phyloP scores from a whole-genome alignment of 2,113 vertebrate genomes.

The Oncorhynchus gorbuscha region DNA sequence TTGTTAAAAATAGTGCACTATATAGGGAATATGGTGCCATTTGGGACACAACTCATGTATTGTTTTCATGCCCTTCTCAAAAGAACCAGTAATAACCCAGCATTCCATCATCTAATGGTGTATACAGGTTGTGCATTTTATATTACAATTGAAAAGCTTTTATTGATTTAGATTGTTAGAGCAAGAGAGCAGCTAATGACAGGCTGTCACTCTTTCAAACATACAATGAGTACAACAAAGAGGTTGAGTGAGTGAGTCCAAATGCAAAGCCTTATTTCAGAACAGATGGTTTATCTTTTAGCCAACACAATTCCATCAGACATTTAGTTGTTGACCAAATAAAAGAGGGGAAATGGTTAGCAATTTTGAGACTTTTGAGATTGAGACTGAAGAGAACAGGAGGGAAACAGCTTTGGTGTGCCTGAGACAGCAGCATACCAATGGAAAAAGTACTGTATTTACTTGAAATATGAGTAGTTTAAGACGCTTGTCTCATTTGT shows the following conservation, averaged over 20 bases:
- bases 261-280: slow-evolving; percentile 19
- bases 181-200: slow-evolving; percentile 8
- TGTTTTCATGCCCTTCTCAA: background rate
- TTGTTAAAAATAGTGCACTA: too few species aligned
- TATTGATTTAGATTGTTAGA: slow-evolving; percentile 14
- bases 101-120: background rate
- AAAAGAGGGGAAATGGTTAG: background rate
- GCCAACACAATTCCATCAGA: slow-evolving; percentile 38
- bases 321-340: slow-evolving; percentile 15
- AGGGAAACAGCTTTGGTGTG: slow-evolving; percentile 1
- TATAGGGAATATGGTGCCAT: background rate
- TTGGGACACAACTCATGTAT: background rate
- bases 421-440: background rate
- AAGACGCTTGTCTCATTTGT: slow-evolving; percentile 24
- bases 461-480: background rate
- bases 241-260: background rate
- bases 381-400: background rate
- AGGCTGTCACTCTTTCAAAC: slow-evolving; percentile 19
- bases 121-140: too few species aligned
- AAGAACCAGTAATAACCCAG: background rate
- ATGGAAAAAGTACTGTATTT: slow-evolving; percentile 10
- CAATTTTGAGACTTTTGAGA: too few species aligned
- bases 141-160: slow-evolving; percentile 22
- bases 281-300: slow-evolving; percentile 49
- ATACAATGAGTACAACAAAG: background rate